Base-by-base conservation (phyloP, 2,797 vertebrate species). In the Enteromius trimaculatus region DNA sequence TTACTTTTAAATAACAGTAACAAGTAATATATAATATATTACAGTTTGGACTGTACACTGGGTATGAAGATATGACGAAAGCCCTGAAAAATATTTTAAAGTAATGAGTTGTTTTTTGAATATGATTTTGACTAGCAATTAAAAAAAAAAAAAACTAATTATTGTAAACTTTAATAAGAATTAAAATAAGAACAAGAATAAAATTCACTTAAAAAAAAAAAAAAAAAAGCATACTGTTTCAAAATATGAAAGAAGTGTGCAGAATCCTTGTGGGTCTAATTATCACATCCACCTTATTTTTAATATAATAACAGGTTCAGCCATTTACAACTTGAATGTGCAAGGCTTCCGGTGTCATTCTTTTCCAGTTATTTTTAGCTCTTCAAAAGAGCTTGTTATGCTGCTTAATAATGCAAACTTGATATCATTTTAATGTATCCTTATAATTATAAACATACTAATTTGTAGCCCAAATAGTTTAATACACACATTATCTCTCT, bases 211-310 rank as follows among this genome's bases (percentile, higher is more conserved):
- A 1, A 37, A 37, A 37, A 37, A 39, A 1, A 37, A 37, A 37
- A 37, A 39, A 37, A 39, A 39, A 8, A 29, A 10, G 1, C 31
- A 13, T 76, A 34, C 16, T 58, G 11, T 58, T 39, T 34, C 3
- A 58, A 39, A 39, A 26, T 17, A 1, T n/a, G 11, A 60, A 26
- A 58, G 6, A 77, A 60, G 21, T 11, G 5, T 42, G n/a, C n/a
- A 42, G 13, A 26, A 42, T 77, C 34, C 74, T 39, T 39, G 34
- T 58, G 74, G 14, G n/a, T 42, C n/a, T 77, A 77, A 77, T 77
- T 60, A 77, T 64, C 29, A 31, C 62, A 64, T 64, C 29, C 62
- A 31, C 29, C 62, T 64, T 64, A 31, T 64, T 31, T 64, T 31
- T 31, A 31, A 29, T 14, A 29, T 31, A 31, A 8, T 16, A 64